These are phyloP conservation scores for Drosophila micromelanica DNA, from an alignment of 1,140 invertebrate genomes.

Conservation along the genomic window DNA sequence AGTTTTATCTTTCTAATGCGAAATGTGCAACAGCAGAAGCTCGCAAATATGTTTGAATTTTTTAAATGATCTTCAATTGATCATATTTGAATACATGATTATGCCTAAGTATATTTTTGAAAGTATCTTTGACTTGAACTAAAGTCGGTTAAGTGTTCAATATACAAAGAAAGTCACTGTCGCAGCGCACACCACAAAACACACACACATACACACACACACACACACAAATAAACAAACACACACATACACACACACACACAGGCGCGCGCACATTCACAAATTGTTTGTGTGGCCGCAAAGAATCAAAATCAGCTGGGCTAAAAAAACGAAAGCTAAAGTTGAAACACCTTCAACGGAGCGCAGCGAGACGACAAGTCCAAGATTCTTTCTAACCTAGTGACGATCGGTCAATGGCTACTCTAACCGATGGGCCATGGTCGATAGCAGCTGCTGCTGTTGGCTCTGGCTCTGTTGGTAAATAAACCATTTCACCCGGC, in stretches of 20 bases:
- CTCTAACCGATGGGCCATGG: slow-evolving; percentile 4
- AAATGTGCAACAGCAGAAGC: too few species aligned
- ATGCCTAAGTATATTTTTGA: too few species aligned
- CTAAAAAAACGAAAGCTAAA: slow-evolving; percentile 68
- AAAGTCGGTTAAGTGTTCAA: not conserved
- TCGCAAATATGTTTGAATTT: too few species aligned
- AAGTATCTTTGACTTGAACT: not conserved
- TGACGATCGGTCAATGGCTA: slow-evolving; percentile 18
- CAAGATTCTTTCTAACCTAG: slow-evolving; percentile 62
- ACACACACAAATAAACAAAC: not conserved
- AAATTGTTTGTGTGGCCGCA: not conserved
- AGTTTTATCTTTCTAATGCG: too few species aligned
- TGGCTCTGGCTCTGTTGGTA: slow-evolving; percentile 15
- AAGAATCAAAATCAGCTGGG: slow-evolving; percentile 63
- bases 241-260: not conserved
- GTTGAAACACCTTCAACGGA: slow-evolving; percentile 53
- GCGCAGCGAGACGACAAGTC: slow-evolving; percentile 14
- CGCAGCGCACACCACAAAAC: too few species aligned
- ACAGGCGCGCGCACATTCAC: not conserved
- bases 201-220: too few species aligned
- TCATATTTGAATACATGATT: too few species aligned
- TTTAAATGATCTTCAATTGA: too few species aligned
- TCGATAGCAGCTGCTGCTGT: slow-evolving; percentile 8
- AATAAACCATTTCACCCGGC: slow-evolving; percentile 54
- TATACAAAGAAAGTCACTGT: slow-evolving; percentile 13